These are phyloP conservation scores for Luehdorfia chinensis DNA, from an alignment of 1,140 invertebrate genomes.

Conservation along the genomic window DNA sequence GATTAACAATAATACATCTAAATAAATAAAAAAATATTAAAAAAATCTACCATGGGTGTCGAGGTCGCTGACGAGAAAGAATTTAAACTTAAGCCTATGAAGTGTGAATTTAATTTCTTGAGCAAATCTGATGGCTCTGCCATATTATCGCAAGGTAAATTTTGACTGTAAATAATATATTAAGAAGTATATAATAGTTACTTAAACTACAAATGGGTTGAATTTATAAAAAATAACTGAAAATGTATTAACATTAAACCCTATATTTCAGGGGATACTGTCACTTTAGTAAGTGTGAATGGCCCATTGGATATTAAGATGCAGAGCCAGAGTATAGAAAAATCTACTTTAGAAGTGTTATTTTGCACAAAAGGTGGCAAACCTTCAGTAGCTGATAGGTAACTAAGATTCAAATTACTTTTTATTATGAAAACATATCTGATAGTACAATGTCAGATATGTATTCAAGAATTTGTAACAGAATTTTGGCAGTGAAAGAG, in stretches of 20 bases:
- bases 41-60: slow-evolving; percentile 35
- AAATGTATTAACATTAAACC: too few species aligned
- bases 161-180: slow-evolving; percentile 9
- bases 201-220: too few species aligned
- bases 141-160: slow-evolving; percentile 82
- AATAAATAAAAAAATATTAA: too few species aligned
- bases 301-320: slow-evolving; percentile 90
- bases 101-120: slow-evolving; percentile 83
- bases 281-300: slow-evolving; percentile 86
- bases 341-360: slow-evolving; percentile 86
- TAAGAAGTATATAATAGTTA: slow-evolving; percentile 12
- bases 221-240: too few species aligned
- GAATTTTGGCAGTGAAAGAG: too few species aligned
- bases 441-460: too few species aligned
- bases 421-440: not conserved
- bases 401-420: slow-evolving; percentile 11
- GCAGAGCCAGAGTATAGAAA: slow-evolving; percentile 87
- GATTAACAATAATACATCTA: too few species aligned
- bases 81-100: slow-evolving; percentile 73
- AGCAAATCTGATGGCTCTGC: slow-evolving; percentile 86
- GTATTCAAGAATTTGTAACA: too few species aligned
- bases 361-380: slow-evolving; percentile 87
- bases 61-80: slow-evolving; percentile 42
- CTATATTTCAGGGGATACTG: slow-evolving; percentile 85
- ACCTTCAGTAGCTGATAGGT: slow-evolving; percentile 76